Conservation (phyloP, 2,113 vertebrate species). For the Grus americana region DNA sequence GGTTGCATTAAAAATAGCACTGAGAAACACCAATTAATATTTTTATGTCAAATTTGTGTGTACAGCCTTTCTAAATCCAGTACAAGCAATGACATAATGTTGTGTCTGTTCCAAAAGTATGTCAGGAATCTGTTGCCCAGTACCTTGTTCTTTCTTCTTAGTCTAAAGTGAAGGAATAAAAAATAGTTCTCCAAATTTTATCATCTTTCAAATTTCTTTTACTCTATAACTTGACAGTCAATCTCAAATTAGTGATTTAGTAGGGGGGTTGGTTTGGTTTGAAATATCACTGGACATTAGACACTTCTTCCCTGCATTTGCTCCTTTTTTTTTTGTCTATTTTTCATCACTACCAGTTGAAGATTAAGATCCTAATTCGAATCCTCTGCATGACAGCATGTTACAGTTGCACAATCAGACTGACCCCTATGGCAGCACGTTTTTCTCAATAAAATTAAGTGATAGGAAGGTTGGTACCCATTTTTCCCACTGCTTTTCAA, state of each 20-base stretch:
- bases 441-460: background rate
- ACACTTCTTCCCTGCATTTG: background rate
- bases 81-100: background rate
- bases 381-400: background rate
- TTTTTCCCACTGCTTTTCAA: background rate
- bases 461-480: background rate
- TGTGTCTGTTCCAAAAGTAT: background rate
- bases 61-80: background rate
- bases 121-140: background rate
- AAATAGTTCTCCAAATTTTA: background rate
- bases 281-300: background rate
- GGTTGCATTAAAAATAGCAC: background rate
- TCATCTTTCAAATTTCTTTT: background rate
- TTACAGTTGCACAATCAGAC: background rate
- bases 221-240: background rate
- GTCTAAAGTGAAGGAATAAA: background rate
- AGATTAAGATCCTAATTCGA: background rate
- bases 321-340: background rate
- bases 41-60: background rate
- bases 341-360: background rate
- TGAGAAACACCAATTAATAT: background rate
- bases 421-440: background rate
- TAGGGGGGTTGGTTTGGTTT: background rate
- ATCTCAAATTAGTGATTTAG: background rate
- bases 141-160: background rate